Percentiles rank a stretch among this genome's conserved stretches.
These are phyloP conservation scores for Crossaster papposus DNA, from an alignment of 53 echinoderm and acorn worm species.

Conservation along the genomic window DNA sequence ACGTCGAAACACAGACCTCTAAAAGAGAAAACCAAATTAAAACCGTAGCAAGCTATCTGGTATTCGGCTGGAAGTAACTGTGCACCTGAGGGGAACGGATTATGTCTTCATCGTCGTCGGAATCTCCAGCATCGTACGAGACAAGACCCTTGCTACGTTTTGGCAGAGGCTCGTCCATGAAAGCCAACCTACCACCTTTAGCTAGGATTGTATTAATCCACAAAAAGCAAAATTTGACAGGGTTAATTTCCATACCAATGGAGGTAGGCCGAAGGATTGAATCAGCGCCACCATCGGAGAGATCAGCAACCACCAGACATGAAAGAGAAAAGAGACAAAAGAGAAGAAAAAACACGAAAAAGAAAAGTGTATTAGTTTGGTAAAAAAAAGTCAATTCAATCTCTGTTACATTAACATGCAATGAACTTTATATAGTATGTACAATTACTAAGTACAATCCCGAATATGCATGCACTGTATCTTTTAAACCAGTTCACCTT, in stretches of 20 bases:
- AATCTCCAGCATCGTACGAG: constrained; percentile 77
- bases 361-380: constrained; percentile 8
- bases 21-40: neutral
- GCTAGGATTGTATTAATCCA: constrained; percentile 18
- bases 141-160: constrained; percentile 77
- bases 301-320: constrained; percentile 30
- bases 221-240: neutral
- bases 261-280: constrained; percentile 37
- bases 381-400: too few relatives aligned
- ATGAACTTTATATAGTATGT: too few relatives aligned
- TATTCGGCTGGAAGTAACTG: constrained; percentile 42
- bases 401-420: too few relatives aligned
- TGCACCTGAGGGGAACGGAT: constrained; percentile 51
- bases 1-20: too few relatives aligned
- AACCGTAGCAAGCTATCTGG: neutral
- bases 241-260: constrained; percentile 45
- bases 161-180: constrained; percentile 62
- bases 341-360: constrained; percentile 15
- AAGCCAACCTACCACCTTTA: constrained; percentile 59
- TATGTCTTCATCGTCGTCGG: constrained; percentile 83
- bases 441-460: too few relatives aligned
- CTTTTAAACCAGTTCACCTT: too few relatives aligned
- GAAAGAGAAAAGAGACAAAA: constrained; percentile 38
- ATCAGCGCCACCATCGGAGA: neutral
- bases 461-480: too few relatives aligned